These are phyloP conservation scores for Nephrotoma appendiculata DNA, from an alignment of 2,888 invertebrate genomes.

Conservation along the genomic window DNA sequence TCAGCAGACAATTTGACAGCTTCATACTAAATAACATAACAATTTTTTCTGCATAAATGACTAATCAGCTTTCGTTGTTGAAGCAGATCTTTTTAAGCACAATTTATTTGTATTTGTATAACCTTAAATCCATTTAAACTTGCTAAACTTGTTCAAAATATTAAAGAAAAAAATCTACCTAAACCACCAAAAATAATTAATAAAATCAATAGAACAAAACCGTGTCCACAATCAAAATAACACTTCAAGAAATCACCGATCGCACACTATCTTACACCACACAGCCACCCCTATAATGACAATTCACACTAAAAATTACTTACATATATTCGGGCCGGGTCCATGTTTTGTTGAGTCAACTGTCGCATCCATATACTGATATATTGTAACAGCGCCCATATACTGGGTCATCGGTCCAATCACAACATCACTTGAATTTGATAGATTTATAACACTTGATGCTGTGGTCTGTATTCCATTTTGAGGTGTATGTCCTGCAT, in stretches of 20 bases:
- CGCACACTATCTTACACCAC: not conserved
- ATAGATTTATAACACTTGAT: constrained; percentile 32
- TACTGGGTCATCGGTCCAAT: constrained; percentile 39
- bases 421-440: constrained; percentile 36
- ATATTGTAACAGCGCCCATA: constrained; percentile 37
- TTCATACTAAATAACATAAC: too few species aligned
- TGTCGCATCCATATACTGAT: constrained; percentile 33
- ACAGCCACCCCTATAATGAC: not conserved
- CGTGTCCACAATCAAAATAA: not conserved
- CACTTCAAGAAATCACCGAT: not conserved
- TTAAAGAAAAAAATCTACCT: not conserved
- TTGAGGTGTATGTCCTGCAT: not conserved
- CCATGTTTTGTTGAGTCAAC: constrained; percentile 22
- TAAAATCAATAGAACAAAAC: not conserved
- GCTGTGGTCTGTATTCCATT: constrained; percentile 13
- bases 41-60: too few species aligned
- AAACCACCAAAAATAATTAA: not conserved
- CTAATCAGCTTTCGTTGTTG: too few species aligned
- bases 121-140: too few species aligned
- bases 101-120: too few species aligned
- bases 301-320: not conserved
- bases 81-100: too few species aligned
- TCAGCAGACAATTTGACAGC: too few species aligned
- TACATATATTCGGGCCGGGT: not conserved
- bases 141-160: not conserved